Conservation (phyloP, 2,888 invertebrate species). For the Nezara viridula region DNA sequence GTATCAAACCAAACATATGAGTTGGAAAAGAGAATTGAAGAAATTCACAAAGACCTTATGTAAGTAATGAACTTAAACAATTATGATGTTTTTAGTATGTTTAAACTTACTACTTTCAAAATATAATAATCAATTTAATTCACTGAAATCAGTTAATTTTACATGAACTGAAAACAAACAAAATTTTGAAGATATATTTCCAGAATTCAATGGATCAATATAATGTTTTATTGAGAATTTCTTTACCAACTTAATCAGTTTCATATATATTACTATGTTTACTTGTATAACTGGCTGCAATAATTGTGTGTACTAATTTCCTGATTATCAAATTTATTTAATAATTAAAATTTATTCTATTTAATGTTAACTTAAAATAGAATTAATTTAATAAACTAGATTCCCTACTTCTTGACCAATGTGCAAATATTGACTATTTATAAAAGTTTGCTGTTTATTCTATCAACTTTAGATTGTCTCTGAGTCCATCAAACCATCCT, state of each 20-base stretch:
- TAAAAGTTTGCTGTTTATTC: background rate
- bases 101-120: background rate
- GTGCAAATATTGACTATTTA: background rate
- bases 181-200: no score
- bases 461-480: background rate
- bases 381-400: background rate
- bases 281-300: no score
- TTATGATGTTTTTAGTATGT: background rate
- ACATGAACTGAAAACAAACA: background rate
- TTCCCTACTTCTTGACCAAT: background rate
- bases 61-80: constrained; percentile 71
- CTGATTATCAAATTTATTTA: no score
- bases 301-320: no score
- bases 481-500: background rate
- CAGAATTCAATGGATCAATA: no score
- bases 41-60: constrained; percentile 90
- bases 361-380: no score
- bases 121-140: background rate
- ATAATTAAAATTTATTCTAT: no score
- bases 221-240: no score
- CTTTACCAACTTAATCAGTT: no score
- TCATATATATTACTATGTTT: no score
- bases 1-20: constrained; percentile 93
- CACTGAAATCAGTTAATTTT: background rate
- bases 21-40: constrained; percentile 87